Base-by-base conservation (phyloP, 2,113 vertebrate genomes). In the Scomber japonicus region DNA sequence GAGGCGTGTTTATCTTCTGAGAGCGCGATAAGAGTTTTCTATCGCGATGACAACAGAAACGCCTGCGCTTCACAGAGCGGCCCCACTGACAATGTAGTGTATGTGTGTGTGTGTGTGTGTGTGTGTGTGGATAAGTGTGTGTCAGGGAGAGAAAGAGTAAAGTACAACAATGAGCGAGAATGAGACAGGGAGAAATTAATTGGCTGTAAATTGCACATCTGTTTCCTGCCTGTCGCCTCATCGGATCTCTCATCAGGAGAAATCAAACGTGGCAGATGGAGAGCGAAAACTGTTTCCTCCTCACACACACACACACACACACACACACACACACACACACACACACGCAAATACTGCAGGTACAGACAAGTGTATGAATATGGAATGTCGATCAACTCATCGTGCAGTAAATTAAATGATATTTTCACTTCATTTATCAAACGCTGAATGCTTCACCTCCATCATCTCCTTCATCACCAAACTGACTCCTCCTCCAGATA, bases 121-220 rank as follows among this genome's bases (percentile, higher is more conserved):
- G 46, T 19, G 8, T 40, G 35, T 45, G 60, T 30, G 49, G 4
- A n/a, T 12, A 21, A 11, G 53, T 45, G 55, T 50, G 10, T 60
- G 60, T 78, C 17, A 60, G 54, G 50, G 11, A 24, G 31, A 46
- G 48, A 16, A 35, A 35, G 55, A 54, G 61, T 3, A 44, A 60
- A 71, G 60, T 24, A 40, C 31, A 55, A 56, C 35, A 21, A n/a
- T 55, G 49, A 40, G 10, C 54, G 46, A 59, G 66, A 53, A 46
- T 45, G 51, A 49, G 14, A 24, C 53, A 59, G 50, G 46, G 44
- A 48, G 62, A 62, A 45, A 82, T 82, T 87, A 84, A 92, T 84
- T 88, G 70, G 70, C 82, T 85, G 75, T 83, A 90, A 82, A 90
- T 71, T 85, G 82, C 79, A 87, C 90, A 89, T 87, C 88, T 91